A percentile compares a stretch with the other conserved stretches of the same genome.
Conservation (phyloP, 2,797 vertebrate genomes). For the Coregonus sp. region DNA sequence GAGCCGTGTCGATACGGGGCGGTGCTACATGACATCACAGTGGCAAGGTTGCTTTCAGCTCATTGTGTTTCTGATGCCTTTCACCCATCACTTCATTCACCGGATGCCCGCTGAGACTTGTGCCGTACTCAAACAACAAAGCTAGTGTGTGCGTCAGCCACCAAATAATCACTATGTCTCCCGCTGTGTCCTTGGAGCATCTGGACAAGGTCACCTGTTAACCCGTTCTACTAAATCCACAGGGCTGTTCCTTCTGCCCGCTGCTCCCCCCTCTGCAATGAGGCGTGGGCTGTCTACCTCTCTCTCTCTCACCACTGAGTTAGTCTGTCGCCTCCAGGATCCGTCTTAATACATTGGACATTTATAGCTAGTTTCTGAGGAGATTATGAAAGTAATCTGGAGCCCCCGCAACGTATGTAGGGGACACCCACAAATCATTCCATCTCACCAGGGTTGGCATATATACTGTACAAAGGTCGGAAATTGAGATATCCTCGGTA, state of each 20-base stretch:
- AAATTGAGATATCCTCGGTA: background rate
- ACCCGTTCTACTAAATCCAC: slow-evolving; percentile 4
- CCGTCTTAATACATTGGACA: background rate
- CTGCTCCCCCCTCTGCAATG: background rate
- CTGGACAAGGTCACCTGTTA: slow-evolving; percentile 10
- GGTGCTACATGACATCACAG: background rate
- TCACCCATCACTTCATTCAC: background rate
- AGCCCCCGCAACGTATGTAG: background rate
- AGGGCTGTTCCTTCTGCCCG: background rate
- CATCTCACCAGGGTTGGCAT: background rate
- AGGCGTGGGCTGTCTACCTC: background rate
- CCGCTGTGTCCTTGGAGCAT: background rate
- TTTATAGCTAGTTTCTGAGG: background rate
- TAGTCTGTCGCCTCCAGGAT: background rate
- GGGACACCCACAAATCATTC: background rate
- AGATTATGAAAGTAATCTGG: background rate
- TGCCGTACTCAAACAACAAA: background rate
- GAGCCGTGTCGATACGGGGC: background rate
- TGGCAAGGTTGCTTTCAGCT: background rate
- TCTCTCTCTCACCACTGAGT: background rate
- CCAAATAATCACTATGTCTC: background rate
- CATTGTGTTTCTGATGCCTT: background rate
- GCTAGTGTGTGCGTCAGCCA: background rate
- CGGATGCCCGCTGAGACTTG: background rate
- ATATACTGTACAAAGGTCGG: background rate